These are phyloP conservation scores for Masnerella sp. DNA, from an alignment of 2,888 invertebrate species.

Conservation along the genomic window DNA sequence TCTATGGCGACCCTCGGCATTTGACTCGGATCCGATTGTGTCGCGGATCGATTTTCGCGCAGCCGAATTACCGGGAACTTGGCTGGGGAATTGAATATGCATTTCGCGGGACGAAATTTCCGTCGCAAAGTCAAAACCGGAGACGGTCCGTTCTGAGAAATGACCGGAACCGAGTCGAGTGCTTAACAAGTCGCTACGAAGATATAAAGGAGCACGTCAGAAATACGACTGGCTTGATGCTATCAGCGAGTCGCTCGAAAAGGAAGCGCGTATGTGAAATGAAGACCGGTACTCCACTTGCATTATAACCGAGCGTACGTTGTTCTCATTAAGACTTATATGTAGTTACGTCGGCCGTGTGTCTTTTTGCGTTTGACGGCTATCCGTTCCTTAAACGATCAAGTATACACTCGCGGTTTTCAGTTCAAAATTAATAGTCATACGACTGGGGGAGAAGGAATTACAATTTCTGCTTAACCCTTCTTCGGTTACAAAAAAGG, in stretches of 20 bases:
- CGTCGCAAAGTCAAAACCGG: slow-evolving; percentile 37
- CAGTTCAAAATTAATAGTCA: too few relatives aligned
- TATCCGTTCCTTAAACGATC: slow-evolving; percentile 38
- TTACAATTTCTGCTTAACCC: too few relatives aligned
- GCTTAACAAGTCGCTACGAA: slow-evolving; percentile 55
- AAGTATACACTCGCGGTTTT: too few relatives aligned
- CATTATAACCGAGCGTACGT: slow-evolving; percentile 52
- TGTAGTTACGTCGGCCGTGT: slow-evolving; percentile 33
- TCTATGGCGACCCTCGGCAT: slow-evolving; percentile 21
- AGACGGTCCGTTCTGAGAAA: slow-evolving; percentile 52
- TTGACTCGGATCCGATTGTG: slow-evolving; percentile 30
- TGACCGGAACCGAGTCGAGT: slow-evolving; percentile 54
- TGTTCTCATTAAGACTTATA: slow-evolving; percentile 58
- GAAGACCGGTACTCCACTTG: slow-evolving; percentile 58
- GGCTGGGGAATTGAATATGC: slow-evolving; percentile 55
- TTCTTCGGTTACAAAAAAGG: too few relatives aligned
- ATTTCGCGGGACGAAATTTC: slow-evolving; percentile 35
- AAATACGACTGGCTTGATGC: slow-evolving; percentile 48
- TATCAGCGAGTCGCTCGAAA: slow-evolving; percentile 57
- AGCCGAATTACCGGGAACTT: slow-evolving; percentile 41
- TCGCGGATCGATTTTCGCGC: slow-evolving; percentile 42
- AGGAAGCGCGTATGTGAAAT: slow-evolving; percentile 60
- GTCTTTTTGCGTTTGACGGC: slow-evolving; percentile 35
- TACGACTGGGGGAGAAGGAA: not conserved
- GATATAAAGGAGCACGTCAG: slow-evolving; percentile 52